Base-by-base conservation (phyloP, 2,797 vertebrate species). In the Sebastes ruberrimus region DNA sequence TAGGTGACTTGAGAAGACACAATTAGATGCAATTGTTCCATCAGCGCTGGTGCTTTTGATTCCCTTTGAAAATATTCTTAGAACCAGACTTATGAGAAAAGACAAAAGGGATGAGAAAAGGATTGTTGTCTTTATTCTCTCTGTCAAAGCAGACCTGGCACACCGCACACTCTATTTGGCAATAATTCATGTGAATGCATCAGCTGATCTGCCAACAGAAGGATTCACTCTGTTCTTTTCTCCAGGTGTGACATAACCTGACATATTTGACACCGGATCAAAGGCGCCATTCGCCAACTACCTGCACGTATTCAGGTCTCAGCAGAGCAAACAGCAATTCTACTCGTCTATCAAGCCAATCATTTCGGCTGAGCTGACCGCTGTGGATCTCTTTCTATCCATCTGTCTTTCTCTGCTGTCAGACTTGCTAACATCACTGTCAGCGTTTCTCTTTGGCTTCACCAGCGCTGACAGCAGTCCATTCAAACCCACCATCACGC, bases 401-500 rank as follows among this genome's bases (percentile, higher is more conserved):
- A 3, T 32, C 75, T 20, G 81, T 80, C 72, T 78, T 52, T 80
- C 80, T 76, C 32, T 71, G 57, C 91, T 84, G 88, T 89, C 91
- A 91, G 86, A 61, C 71, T 52, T 76, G 69, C 75, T 81, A 86
- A 84, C 72, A 76, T 87, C 70, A 49, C 84, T 85, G 89, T 89
- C 92, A 82, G 85, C 74, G 74, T 86, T 82, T 78, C 78, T 81
- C 80, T 61, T 71, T 30, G 77, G 83, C 66, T 75, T 79, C 70
- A 23, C 18, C 56, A 5, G 18, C 9, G 62, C 77, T 86, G 88
- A 90, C 86, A 88, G 81, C 65, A 11, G 68, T 70, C 78, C 69
- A 72, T 85, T 90, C 79, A 85, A 83, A 80, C 38, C 72, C 74
- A 22, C 42, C 60, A 71, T 69, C 72, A 52, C 10, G 49, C 55